A percentile compares a stretch with the other conserved stretches of the same genome.
phyloP scores from a whole-genome alignment of 2,113 vertebrate species.

The Tupaia chinensis region DNA sequence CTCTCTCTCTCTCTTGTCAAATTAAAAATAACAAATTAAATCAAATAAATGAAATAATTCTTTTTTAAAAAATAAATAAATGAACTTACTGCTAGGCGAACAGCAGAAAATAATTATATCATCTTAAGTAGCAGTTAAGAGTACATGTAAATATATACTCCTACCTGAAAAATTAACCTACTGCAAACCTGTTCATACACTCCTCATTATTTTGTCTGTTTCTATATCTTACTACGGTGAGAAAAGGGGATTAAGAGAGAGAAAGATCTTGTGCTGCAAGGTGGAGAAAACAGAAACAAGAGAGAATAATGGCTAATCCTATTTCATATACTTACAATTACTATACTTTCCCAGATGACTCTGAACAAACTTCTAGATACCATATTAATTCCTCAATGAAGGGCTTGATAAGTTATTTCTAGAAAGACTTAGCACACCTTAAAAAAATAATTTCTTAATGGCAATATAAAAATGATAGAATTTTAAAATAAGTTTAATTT shows the following conservation, averaged over 20 bases:
- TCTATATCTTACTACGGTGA: background rate
- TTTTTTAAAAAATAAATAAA: too few species aligned
- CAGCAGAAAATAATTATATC: background rate
- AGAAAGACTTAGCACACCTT: background rate
- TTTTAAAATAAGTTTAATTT: slow-evolving; percentile 22
- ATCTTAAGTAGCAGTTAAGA: slow-evolving; percentile 32
- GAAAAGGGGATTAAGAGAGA: slow-evolving; percentile 42
- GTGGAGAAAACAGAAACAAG: background rate
- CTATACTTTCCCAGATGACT: background rate
- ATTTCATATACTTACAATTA: background rate
- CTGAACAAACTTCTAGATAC: slow-evolving; percentile 15
- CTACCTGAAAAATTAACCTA: slow-evolving; percentile 48
- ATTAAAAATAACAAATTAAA: too few species aligned
- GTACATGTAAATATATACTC: background rate
- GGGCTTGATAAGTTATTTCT: background rate
- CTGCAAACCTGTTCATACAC: background rate
- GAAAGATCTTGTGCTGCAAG: background rate
- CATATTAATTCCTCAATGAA: background rate
- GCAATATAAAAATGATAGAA: background rate
- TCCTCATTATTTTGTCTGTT: background rate
- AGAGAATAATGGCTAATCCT: slow-evolving; percentile 24
- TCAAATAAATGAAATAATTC: too few species aligned
- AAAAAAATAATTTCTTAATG: background rate
- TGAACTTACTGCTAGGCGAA: background rate
- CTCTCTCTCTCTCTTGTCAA: too few species aligned